Percentiles rank a stretch among this genome's conserved stretches.
Conservation (phyloP, 2,113 vertebrate genomes). For the Pandion haliaetus region DNA sequence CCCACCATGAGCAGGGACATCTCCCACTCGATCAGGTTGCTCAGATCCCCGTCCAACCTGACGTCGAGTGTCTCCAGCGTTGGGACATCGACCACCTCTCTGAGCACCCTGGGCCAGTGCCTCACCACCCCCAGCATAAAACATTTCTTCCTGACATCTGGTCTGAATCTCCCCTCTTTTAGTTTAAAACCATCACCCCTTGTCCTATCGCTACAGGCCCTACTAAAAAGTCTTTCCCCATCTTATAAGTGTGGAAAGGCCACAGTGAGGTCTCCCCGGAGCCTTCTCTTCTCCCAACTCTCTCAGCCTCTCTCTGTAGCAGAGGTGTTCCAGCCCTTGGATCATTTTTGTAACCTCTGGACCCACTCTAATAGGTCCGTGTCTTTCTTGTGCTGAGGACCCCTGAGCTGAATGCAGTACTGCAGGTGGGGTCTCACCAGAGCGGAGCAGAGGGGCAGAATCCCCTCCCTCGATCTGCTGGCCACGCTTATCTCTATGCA, state of each 20-base stretch:
- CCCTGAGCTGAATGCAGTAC: rapidly evolving
- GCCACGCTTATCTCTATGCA: too few relatives aligned
- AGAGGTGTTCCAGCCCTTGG: neutral
- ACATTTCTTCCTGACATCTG: neutral
- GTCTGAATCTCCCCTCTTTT: too few relatives aligned
- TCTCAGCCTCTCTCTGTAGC: too few relatives aligned
- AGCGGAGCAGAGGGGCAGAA: neutral
- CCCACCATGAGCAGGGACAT: neutral
- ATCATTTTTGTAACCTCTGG: neutral
- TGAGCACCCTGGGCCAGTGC: rapidly evolving
- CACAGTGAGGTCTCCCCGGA: rapidly evolving
- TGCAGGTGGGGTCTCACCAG: neutral
- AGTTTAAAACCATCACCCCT: neutral
- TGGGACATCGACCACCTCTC: neutral
- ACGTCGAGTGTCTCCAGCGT: too few relatives aligned
- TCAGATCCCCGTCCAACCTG: neutral
- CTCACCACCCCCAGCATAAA: neutral
- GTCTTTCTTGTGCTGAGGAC: rapidly evolving
- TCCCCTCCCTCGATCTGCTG: too few relatives aligned
- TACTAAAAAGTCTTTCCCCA: neutral
- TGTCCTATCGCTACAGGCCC: too few relatives aligned
- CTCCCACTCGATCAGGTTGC: too few relatives aligned
- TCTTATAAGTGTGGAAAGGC: neutral
- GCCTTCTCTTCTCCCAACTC: neutral
- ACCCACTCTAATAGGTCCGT: rapidly evolving